These are phyloP conservation scores for Pararge aegeria DNA, from an alignment of 1,140 invertebrate genomes.

Conservation along the genomic window DNA sequence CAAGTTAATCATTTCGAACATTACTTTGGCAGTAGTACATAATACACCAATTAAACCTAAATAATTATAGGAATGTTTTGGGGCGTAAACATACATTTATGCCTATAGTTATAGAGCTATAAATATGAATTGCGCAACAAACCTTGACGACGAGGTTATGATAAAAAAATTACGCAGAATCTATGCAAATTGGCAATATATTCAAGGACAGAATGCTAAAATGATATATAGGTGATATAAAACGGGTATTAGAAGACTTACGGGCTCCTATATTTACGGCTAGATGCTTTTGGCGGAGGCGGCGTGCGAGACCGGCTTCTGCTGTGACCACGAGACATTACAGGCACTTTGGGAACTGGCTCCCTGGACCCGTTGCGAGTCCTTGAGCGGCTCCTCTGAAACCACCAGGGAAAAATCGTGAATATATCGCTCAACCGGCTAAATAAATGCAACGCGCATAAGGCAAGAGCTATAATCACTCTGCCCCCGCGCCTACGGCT, in stretches of 20 bases:
- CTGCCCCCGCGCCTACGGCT: slow-evolving; percentile 16
- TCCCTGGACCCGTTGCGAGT: slow-evolving; percentile 75
- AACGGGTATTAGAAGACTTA: slow-evolving; percentile 45
- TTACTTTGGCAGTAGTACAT: too few relatives aligned
- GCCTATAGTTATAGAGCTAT: not conserved
- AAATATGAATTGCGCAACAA: slow-evolving; percentile 51
- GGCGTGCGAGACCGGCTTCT: slow-evolving; percentile 74
- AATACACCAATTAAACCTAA: not conserved
- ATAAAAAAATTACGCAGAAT: slow-evolving; percentile 18
- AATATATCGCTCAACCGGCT: slow-evolving; percentile 37
- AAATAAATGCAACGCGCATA: slow-evolving; percentile 52
- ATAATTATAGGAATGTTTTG: not conserved
- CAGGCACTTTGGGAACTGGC: slow-evolving; percentile 57
- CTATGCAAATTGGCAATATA: not conserved
- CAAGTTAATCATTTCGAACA: too few relatives aligned
- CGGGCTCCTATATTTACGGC: slow-evolving; percentile 71
- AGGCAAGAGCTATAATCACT: slow-evolving; percentile 30
- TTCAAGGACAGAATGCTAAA: not conserved
- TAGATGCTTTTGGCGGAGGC: slow-evolving; percentile 68
- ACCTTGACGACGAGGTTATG: slow-evolving; percentile 64
- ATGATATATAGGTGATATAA: not conserved
- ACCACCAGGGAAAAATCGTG: slow-evolving; percentile 41
- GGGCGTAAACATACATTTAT: not conserved
- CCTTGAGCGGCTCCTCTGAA: slow-evolving; percentile 76
- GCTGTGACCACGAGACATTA: slow-evolving; percentile 72